phyloP scores from a whole-genome alignment of 2,113 vertebrate species.

The Nycticryphes semicollaris region DNA sequence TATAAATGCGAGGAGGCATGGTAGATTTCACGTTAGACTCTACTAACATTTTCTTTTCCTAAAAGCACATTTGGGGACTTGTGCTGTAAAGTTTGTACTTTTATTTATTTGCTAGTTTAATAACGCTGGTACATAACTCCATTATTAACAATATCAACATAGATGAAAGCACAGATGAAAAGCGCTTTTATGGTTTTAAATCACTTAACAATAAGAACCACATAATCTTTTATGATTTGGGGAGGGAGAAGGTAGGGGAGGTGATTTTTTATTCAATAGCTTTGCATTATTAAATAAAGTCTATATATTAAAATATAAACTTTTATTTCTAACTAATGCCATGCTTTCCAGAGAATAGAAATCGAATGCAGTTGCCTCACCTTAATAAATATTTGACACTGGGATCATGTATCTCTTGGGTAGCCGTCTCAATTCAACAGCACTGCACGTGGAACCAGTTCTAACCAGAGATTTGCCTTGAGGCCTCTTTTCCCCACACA shows the following conservation, averaged over 20 bases:
- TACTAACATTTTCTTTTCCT: neutral
- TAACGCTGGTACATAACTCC: neutral
- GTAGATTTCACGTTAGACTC: neutral
- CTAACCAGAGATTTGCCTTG: neutral
- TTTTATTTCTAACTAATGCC: neutral
- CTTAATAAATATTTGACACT: neutral
- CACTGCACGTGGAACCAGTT: neutral
- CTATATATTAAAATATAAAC: neutral
- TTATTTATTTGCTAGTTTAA: neutral
- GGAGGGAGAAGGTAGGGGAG: neutral
- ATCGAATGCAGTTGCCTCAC: neutral
- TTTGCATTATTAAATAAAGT: neutral
- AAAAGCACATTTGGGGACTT: neutral
- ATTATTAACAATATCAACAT: neutral
- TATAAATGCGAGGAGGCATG: neutral
- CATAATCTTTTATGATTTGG: neutral
- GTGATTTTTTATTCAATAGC: neutral
- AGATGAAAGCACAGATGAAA: neutral
- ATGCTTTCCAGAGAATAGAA: neutral
- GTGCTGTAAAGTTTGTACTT: neutral
- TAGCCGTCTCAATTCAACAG: neutral
- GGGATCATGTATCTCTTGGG: rapidly evolving
- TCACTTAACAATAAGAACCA: neutral
- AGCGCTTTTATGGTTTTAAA: neutral
- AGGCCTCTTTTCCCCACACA: neutral